phyloP scores from a whole-genome alignment of 2,113 vertebrate genomes.

The Sebastes fasciatus region DNA sequence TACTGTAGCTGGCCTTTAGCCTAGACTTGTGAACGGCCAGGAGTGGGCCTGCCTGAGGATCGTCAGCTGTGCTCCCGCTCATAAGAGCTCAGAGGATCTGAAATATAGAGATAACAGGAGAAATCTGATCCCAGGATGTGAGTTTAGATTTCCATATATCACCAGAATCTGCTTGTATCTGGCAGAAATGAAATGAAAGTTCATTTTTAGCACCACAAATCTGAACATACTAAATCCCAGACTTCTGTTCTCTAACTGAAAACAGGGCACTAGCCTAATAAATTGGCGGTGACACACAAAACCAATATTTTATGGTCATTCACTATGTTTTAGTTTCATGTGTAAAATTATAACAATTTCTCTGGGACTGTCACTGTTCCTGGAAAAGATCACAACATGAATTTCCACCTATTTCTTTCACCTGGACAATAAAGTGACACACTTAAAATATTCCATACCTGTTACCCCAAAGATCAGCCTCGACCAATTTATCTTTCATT shows the following conservation, averaged over 20 bases:
- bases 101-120: slow-evolving; percentile 9
- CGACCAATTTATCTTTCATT: background rate
- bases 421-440: background rate
- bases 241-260: background rate
- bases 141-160: background rate
- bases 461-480: background rate
- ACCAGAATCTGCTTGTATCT: background rate
- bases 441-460: background rate
- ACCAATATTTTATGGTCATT: background rate
- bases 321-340: background rate
- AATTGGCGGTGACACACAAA: background rate
- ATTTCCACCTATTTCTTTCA: background rate
- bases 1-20: slow-evolving; percentile 44
- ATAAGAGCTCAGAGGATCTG: background rate
- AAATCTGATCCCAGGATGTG: background rate
- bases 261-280: background rate
- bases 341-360: background rate
- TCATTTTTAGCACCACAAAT: background rate
- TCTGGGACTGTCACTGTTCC: background rate
- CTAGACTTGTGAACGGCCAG: slow-evolving; percentile 17
- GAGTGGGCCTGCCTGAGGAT: slow-evolving; percentile 37
- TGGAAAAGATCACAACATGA: background rate
- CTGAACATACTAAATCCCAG: background rate
- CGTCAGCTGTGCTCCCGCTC: slow-evolving; percentile 42
- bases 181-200: background rate